Conservation (phyloP, 2,888 invertebrate genomes). For the Sabellastarte sp. region DNA sequence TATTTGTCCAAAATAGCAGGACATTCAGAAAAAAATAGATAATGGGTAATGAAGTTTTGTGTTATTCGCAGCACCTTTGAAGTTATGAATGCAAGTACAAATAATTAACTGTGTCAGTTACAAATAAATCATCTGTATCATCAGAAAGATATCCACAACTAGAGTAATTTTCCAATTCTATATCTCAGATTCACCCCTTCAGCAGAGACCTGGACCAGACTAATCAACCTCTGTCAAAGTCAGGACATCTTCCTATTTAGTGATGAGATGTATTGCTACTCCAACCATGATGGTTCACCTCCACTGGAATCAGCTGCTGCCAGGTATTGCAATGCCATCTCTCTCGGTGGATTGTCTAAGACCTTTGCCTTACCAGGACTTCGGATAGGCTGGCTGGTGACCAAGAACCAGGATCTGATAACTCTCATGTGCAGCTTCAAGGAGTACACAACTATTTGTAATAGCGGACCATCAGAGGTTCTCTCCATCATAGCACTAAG, state of each 20-base stretch:
- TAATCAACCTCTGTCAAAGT: slow-evolving; percentile 20
- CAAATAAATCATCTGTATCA: too few relatives aligned
- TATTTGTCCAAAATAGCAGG: too few relatives aligned
- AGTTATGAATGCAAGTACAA: too few relatives aligned
- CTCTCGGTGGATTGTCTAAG: slow-evolving; percentile 27
- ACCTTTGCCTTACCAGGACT: slow-evolving; percentile 28
- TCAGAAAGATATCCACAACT: too few relatives aligned
- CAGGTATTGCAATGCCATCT: slow-evolving; percentile 19
- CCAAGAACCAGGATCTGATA: slow-evolving; percentile 16
- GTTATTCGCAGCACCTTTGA: too few relatives aligned
- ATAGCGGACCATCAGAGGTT: slow-evolving; percentile 22
- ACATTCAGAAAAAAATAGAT: too few relatives aligned
- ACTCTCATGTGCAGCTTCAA: slow-evolving; percentile 15
- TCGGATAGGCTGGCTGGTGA: slow-evolving; percentile 27
- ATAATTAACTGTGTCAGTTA: too few relatives aligned
- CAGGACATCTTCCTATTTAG: slow-evolving; percentile 22
- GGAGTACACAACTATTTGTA: slow-evolving; percentile 29
- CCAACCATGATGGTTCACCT: slow-evolving; percentile 20
- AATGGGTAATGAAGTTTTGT: too few relatives aligned
- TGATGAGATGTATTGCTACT: slow-evolving; percentile 29
- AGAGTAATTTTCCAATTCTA: too few relatives aligned
- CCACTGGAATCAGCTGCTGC: slow-evolving; percentile 20
- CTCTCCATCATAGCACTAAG: slow-evolving; percentile 25
- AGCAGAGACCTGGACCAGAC: slow-evolving; percentile 20
- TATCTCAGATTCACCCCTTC: too few relatives aligned